phyloP scores from a whole-genome alignment of 2,113 vertebrate genomes.

The Ictidomys tridecemlineatus region DNA sequence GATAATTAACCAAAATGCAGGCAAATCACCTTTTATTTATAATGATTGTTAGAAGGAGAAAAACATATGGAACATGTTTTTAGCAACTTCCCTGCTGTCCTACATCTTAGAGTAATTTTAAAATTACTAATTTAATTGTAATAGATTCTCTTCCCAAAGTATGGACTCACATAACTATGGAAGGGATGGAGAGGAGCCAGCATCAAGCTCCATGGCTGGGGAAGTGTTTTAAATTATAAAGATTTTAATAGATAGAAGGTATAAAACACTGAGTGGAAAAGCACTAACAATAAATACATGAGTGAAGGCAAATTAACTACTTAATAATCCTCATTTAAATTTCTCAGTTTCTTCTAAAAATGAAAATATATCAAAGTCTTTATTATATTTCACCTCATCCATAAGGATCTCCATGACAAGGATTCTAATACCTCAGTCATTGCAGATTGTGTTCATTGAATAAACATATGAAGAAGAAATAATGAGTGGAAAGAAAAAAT shows the following conservation, averaged over 20 bases:
- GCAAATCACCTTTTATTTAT: neutral
- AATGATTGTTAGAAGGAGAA: neutral
- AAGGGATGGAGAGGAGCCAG: rapidly evolving
- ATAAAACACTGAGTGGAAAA: neutral
- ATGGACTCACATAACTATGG: neutral
- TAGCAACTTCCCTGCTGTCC: neutral
- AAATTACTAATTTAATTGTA: neutral
- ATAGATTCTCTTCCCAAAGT: neutral
- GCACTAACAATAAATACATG: neutral
- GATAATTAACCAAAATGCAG: neutral
- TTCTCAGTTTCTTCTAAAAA: neutral
- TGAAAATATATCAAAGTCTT: neutral
- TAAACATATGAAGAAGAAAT: neutral
- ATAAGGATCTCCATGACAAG: neutral
- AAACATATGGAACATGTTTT: neutral
- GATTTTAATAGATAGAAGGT: neutral
- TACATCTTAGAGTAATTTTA: neutral
- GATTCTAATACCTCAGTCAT: neutral
- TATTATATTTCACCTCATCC: neutral
- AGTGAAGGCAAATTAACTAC: neutral
- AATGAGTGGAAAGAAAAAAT: neutral
- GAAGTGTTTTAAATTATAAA: neutral
- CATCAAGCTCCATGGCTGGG: neutral
- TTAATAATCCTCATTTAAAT: neutral
- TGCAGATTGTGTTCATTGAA: neutral